These are phyloP conservation scores for Cassiopea andromeda DNA, from an alignment of 30 jellyfish, hydroid and myxozoan genomes.

Conservation along the genomic window DNA sequence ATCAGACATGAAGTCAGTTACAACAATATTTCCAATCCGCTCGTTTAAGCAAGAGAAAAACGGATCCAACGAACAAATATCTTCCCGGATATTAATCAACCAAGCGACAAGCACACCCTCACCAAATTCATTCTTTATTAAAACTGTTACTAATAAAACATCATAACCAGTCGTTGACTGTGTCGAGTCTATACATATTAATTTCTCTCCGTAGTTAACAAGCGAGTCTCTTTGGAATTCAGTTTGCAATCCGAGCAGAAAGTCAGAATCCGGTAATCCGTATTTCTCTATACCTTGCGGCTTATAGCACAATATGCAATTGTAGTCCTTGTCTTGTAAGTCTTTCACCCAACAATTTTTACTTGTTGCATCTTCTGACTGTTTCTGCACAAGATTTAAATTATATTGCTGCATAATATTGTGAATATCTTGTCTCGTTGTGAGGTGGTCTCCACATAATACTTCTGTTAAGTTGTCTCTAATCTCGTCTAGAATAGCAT, in stretches of 20 bases:
- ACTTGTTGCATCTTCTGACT: constrained; percentile 29
- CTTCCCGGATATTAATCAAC: constrained; percentile 58
- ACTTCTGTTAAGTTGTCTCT: background rate
- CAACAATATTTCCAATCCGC: constrained; percentile 32
- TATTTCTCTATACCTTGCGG: constrained; percentile 29
- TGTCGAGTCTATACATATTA: constrained; percentile 50
- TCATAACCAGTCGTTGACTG: constrained; percentile 33
- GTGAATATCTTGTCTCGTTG: constrained; percentile 6
- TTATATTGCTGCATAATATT: constrained; percentile 36
- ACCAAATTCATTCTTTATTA: constrained; percentile 63
- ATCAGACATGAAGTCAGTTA: constrained; percentile 55
- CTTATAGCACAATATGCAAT: background rate
- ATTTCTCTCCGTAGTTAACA: background rate
- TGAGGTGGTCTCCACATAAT: background rate
- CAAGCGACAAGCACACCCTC: constrained; percentile 75
- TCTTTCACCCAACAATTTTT: background rate
- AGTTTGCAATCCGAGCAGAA: background rate
- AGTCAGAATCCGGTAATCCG: constrained; percentile 42
- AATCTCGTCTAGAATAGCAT: background rate
- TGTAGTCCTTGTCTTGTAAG: background rate
- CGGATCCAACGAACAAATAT: constrained; percentile 63
- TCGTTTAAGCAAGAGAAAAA: constrained; percentile 26
- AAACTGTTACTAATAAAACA: constrained; percentile 47
- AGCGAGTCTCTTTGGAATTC: background rate
- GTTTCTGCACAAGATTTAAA: constrained; percentile 40